Conservation (phyloP, 2,113 vertebrate genomes). For the Apistogramma diplotaenia region DNA sequence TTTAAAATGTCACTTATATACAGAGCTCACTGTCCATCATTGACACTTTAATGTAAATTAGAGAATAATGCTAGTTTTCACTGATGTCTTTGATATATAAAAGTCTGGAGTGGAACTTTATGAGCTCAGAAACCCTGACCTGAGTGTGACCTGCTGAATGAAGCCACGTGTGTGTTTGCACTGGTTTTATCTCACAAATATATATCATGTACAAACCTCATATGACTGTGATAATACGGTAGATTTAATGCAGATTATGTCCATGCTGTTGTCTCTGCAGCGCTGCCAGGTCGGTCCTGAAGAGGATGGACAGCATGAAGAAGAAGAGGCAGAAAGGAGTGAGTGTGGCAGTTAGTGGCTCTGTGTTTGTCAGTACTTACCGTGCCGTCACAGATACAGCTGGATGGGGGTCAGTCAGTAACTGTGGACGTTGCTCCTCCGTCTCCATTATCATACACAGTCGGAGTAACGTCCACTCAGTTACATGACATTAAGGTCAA, state of each 20-base stretch:
- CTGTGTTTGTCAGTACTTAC: background rate
- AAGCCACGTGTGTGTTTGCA: background rate
- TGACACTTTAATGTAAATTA: too few relatives aligned
- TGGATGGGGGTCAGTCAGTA: too few relatives aligned
- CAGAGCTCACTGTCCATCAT: too few relatives aligned
- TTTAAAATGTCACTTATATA: too few relatives aligned
- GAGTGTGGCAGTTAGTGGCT: background rate
- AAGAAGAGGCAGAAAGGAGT: conserved; percentile 77
- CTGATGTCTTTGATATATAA: background rate
- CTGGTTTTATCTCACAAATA: background rate
- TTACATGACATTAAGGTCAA: background rate
- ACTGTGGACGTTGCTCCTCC: too few relatives aligned
- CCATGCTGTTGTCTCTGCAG: conserved; percentile 48
- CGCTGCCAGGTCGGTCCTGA: conserved; percentile 72
- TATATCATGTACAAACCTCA: too few relatives aligned
- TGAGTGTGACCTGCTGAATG: background rate
- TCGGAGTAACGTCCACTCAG: background rate
- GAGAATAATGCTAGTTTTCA: background rate
- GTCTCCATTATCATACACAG: rapidly evolving
- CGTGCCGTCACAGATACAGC: too few relatives aligned
- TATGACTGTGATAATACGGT: rapidly evolving
- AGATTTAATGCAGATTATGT: rapidly evolving
- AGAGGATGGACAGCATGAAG: conserved; percentile 83
- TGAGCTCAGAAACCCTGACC: background rate
- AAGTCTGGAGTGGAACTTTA: background rate